phyloP scores from a whole-genome alignment of 2,888 invertebrate species.

The Cephus spinipes region DNA sequence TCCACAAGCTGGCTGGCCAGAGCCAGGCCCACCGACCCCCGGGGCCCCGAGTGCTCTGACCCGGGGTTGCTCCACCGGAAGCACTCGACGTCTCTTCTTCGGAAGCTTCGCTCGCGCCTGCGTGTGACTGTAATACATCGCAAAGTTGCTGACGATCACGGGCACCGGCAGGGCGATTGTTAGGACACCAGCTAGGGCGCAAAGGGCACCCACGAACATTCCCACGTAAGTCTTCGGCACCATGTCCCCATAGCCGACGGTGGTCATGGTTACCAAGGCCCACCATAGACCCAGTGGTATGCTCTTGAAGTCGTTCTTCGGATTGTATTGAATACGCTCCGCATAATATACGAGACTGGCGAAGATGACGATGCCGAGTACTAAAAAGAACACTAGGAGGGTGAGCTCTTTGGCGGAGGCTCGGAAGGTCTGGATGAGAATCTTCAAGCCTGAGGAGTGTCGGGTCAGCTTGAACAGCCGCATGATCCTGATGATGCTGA shows the following conservation, averaged over 20 bases:
- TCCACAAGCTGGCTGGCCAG: constrained; percentile 48
- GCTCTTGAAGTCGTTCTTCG: constrained; percentile 97
- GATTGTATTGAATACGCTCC: constrained; percentile 94
- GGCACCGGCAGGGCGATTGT: constrained; percentile 99
- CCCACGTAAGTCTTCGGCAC: constrained; percentile 98
- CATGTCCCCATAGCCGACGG: constrained; percentile 99
- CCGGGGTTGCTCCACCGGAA: constrained; percentile 92
- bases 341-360: constrained; percentile 98
- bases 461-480: constrained; percentile 96
- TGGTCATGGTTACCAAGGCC: constrained; percentile 99
- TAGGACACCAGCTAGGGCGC: constrained; percentile 97
- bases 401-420: constrained; percentile 97
- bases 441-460: constrained; percentile 97
- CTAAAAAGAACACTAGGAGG: constrained; percentile 96
- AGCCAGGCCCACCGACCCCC: constrained; percentile 58
- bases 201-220: constrained; percentile 98
- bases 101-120: constrained; percentile 98
- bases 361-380: constrained; percentile 94
- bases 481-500: constrained; percentile 98
- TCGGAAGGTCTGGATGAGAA: constrained; percentile 97
- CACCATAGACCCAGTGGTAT: constrained; percentile 98
- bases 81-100: constrained; percentile 95
- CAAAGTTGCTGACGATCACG: constrained; percentile 99
- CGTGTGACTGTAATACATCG: constrained; percentile 95
- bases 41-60: constrained; percentile 67